A percentile compares a stretch with the other conserved stretches of the same genome.
phyloP scores from a whole-genome alignment of 2,113 vertebrate genomes.

The Phalacrocorax pelagicus region DNA sequence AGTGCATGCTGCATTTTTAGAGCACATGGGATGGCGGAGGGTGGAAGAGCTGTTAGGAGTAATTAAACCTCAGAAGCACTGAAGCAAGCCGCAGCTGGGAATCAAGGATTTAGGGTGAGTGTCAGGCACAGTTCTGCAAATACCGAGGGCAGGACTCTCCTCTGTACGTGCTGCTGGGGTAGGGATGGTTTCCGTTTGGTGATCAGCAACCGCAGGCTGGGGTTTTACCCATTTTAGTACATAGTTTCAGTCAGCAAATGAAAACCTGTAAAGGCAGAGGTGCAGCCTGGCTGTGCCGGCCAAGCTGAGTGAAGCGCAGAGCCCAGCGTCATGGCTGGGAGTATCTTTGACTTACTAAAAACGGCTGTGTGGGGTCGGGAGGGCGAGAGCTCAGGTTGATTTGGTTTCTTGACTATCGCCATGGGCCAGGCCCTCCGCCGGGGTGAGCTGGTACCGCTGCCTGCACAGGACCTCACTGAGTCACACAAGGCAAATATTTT shows the following conservation, averaged over 20 bases:
- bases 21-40: not conserved
- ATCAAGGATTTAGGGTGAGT: not conserved
- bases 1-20: not conserved
- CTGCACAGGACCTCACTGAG: slow-evolving; percentile 32
- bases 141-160: not conserved
- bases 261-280: not conserved
- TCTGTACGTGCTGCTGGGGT: rapidly evolving
- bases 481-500: slow-evolving; percentile 55
- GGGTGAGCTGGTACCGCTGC: not conserved
- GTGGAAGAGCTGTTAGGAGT: not conserved
- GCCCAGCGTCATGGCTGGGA: not conserved
- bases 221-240: rapidly evolving
- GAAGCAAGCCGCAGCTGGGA: not conserved
- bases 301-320: not conserved
- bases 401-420: not conserved
- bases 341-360: rapidly evolving
- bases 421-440: rapidly evolving
- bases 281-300: not conserved
- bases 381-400: not conserved
- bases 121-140: not conserved
- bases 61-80: not conserved
- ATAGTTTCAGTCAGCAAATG: rapidly evolving
- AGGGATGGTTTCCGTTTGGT: rapidly evolving
- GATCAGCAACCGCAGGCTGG: not conserved
- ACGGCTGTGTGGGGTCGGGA: rapidly evolving